Percentiles rank a stretch among this genome's conserved stretches.
These are phyloP conservation scores for Hormaphis cornu DNA, from an alignment of 1,140 invertebrate genomes.

Conservation along the genomic window DNA sequence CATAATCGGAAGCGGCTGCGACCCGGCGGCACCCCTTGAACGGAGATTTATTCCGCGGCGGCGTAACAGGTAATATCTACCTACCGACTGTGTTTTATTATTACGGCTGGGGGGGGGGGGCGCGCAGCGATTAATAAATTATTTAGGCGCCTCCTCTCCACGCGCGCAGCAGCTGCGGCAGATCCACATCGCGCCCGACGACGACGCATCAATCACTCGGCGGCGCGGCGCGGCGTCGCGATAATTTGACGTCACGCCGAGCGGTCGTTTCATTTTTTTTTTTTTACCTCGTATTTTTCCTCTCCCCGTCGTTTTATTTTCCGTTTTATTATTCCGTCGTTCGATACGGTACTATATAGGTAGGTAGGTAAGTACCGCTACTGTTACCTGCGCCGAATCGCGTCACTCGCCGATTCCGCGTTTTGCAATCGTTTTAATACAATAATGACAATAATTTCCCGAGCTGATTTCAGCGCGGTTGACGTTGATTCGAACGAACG, in stretches of 20 bases:
- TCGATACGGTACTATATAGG: too few species aligned
- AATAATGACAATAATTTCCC: too few species aligned
- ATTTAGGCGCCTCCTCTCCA: constrained; percentile 3
- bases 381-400: too few species aligned
- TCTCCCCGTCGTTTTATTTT: background rate
- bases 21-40: background rate
- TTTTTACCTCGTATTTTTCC: background rate
- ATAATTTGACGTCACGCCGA: constrained; percentile 17
- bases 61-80: too few species aligned
- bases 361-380: too few species aligned
- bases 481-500: too few species aligned
- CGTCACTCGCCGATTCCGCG: too few species aligned
- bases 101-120: background rate
- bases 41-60: background rate
- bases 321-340: too few species aligned
- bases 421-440: too few species aligned
- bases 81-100: background rate
- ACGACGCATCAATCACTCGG: background rate
- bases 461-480: too few species aligned
- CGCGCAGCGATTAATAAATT: constrained; percentile 20
- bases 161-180: background rate
- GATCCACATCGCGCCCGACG: background rate
- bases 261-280: background rate
- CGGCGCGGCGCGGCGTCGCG: too few species aligned
- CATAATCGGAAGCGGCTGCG: background rate